Base-by-base conservation (phyloP, 64 coral and sea anemone genomes). In the Stylophora pistillata region DNA sequence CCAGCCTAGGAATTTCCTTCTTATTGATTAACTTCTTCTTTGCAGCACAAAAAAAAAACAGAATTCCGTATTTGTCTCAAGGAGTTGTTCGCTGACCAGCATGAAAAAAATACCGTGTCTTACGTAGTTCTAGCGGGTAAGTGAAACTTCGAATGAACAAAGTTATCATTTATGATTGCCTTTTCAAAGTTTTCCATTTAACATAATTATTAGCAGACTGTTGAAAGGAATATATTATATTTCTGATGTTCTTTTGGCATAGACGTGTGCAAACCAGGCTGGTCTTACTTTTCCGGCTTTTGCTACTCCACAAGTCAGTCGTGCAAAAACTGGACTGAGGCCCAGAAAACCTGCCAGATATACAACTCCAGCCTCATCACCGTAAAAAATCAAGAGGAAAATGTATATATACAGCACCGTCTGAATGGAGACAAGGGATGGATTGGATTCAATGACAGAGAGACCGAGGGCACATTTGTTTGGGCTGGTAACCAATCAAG, bases 221-320 rank as follows among this genome's bases (percentile, higher is more conserved):
- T n/a, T n/a, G n/a, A n/a, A n/a, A n/a, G n/a, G n/a, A n/a, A n/a
- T n/a, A n/a, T n/a, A n/a, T n/a, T n/a, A n/a, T n/a, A n/a, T n/a
- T n/a, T 11, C 71, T 73, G 32, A 73, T 30, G 15, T 41, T 59
- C 23, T 13, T 56, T 66, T 53, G 32, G 2, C 56, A 9, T 53
- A 94, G 93, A 94, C 25, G 64, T 94, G 26, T 94, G 93, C 53
- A 29, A 86, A n/a, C 81, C 87, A 5, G 93, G 88, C 0, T 94
- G 93, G 93, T 86, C 80, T 10, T 94, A 94, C 74, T 94, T 94
- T 78, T 77, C 69, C 29, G 88, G 93, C 4, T 25, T 94, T 15
- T 94, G 93, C 30, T 86, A 79, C 47, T 41, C 21, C 5, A 80
- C 71, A 2, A 90, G 61, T 27, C 55, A 54, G 2, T 78, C 82